Conservation (phyloP, 2,797 vertebrate species). For the Echiichthys vipera region DNA sequence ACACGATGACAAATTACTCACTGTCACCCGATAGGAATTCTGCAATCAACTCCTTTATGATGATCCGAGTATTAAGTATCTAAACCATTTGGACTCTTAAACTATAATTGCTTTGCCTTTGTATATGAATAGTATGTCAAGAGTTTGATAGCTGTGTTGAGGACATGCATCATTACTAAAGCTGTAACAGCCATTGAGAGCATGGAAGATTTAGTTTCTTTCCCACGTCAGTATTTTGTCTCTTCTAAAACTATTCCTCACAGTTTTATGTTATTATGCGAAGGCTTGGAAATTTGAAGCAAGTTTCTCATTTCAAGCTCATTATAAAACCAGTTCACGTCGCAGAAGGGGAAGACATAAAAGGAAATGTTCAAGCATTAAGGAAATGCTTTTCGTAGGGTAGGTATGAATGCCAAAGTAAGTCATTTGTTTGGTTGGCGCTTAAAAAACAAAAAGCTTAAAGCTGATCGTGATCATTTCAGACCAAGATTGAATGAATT, state of each 20-base stretch:
- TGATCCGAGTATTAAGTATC: slow-evolving; percentile 71
- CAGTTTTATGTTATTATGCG: slow-evolving; percentile 63
- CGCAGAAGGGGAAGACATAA: slow-evolving; percentile 67
- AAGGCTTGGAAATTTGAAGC: slow-evolving; percentile 53
- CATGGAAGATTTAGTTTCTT: slow-evolving; percentile 64
- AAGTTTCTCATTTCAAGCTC: slow-evolving; percentile 64
- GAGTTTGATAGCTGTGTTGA: slow-evolving; percentile 72
- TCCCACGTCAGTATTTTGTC: slow-evolving; percentile 66
- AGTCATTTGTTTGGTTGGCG: slow-evolving; percentile 81
- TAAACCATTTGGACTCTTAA: slow-evolving; percentile 75
- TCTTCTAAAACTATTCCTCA: slow-evolving; percentile 68
- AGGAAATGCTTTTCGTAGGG: slow-evolving; percentile 73
- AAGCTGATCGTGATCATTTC: slow-evolving; percentile 74
- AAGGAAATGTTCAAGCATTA: slow-evolving; percentile 77
- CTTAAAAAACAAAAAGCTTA: slow-evolving; percentile 76
- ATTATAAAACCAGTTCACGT: slow-evolving; percentile 60
- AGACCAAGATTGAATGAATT: slow-evolving; percentile 60
- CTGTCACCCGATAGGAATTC: slow-evolving; percentile 65
- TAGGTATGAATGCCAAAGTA: slow-evolving; percentile 70
- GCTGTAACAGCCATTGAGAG: slow-evolving; percentile 66
- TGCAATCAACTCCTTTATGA: slow-evolving; percentile 79
- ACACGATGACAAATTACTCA: slow-evolving; percentile 67
- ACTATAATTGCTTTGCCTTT: slow-evolving; percentile 81
- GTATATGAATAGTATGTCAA: slow-evolving; percentile 76
- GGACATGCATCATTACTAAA: slow-evolving; percentile 77